Conservation (phyloP, 2,888 invertebrate species). For the Xestobium rufovillosum region DNA sequence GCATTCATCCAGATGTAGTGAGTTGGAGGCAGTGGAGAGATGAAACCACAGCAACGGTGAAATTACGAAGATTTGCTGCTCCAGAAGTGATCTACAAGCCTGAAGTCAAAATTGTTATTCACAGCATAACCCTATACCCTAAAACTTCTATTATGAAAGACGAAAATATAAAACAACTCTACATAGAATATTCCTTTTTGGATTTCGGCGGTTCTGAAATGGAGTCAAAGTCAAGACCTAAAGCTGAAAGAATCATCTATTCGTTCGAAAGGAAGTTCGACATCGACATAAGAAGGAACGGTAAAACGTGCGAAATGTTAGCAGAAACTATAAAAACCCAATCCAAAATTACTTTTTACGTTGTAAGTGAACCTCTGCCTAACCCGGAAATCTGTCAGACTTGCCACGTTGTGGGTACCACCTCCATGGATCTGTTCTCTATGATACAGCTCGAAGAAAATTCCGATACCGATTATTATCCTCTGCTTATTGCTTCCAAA, state of each 20-base stretch:
- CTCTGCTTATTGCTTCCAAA: constrained; percentile 19
- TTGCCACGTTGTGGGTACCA: constrained; percentile 23
- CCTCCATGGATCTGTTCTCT: constrained; percentile 17
- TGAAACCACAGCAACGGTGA: constrained; percentile 23
- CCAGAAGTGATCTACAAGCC: constrained; percentile 11
- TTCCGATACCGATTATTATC: constrained; percentile 17
- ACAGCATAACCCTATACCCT: constrained; percentile 16
- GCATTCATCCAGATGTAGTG: constrained; percentile 25
- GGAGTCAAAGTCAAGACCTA: constrained; percentile 28
- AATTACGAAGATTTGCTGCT: constrained; percentile 12
- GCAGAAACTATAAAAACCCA: constrained; percentile 25
- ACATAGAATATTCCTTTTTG: constrained; percentile 29
- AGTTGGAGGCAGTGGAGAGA: constrained; percentile 31
- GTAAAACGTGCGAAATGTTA: constrained; percentile 21
- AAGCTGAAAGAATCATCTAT: constrained; percentile 19
- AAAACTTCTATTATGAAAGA: constrained; percentile 12
- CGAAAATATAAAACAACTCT: constrained; percentile 25
- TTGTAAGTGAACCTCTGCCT: constrained; percentile 27
- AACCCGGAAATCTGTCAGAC: constrained; percentile 19
- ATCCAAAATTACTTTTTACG: constrained; percentile 23
- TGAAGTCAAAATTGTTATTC: constrained; percentile 21
- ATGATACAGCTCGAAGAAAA: constrained; percentile 26
- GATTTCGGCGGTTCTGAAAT: constrained; percentile 23
- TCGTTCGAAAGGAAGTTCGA: constrained; percentile 26
- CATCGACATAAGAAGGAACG: constrained; percentile 20